Percentiles rank a stretch among this genome's conserved stretches.
Evolutionary conservation across 2,888 invertebrate genomes (phyloP).

Genomic region (Conchocele bisecta): DNA sequence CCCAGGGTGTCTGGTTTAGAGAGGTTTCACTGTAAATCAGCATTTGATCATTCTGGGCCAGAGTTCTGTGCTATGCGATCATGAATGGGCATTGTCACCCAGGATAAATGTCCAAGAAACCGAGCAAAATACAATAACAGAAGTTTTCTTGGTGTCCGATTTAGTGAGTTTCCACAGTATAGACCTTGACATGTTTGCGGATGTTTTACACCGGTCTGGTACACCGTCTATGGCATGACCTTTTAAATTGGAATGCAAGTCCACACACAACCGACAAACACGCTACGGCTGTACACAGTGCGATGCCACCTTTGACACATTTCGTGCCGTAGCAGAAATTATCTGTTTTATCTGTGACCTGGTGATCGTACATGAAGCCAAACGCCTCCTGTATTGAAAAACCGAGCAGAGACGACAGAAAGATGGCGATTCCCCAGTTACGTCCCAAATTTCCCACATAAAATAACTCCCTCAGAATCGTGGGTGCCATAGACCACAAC

Average conservation of each 20-base stretch:
- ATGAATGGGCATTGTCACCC: too few relatives aligned
- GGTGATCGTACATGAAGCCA: conserved; percentile 58
- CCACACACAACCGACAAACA: conserved; percentile 37
- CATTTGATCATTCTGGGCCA: too few relatives aligned
- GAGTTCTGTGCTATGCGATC: too few relatives aligned
- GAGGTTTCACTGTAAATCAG: too few relatives aligned
- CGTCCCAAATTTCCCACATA: conserved; percentile 56
- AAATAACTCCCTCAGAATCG: conserved; percentile 60
- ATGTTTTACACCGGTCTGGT: neutral
- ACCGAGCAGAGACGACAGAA: conserved; percentile 55
- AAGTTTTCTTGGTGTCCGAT: too few relatives aligned
- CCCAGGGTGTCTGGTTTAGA: too few relatives aligned
- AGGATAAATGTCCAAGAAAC: too few relatives aligned
- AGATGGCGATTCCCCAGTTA: conserved; percentile 64
- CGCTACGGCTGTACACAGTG: conserved; percentile 35
- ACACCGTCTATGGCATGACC: neutral
- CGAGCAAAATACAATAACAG: too few relatives aligned
- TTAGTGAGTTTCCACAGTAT: too few relatives aligned
- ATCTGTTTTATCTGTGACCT: conserved; percentile 3
- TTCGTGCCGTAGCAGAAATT: conserved; percentile 47
- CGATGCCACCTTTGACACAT: conserved; percentile 54
- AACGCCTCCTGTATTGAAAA: conserved; percentile 53
- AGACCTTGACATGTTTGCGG: too few relatives aligned
- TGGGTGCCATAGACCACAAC: conserved; percentile 56
- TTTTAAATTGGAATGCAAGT: conserved; percentile 15